Conservation (phyloP, 2,113 vertebrate species). For the Microcebus murinus region DNA sequence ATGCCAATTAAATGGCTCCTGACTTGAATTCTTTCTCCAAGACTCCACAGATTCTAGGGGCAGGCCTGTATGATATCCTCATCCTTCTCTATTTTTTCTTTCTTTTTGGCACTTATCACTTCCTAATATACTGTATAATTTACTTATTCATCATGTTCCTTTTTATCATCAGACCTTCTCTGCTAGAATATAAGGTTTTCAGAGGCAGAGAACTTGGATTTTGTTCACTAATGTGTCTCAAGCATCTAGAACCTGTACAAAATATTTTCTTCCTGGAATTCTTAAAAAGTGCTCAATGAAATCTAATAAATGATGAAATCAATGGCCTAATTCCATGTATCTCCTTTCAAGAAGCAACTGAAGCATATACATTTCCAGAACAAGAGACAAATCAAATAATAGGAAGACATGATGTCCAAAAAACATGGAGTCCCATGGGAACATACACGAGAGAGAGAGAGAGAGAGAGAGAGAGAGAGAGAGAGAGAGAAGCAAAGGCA, state of each 20-base stretch:
- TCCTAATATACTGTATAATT: background rate
- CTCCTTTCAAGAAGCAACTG: constrained; percentile 17
- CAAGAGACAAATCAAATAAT: background rate
- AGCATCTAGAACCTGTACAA: background rate
- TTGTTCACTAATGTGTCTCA: background rate
- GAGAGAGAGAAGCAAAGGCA: background rate
- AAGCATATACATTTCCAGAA: background rate
- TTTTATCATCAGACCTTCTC: background rate
- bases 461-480: no score
- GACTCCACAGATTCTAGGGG: background rate
- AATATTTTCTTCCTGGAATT: background rate
- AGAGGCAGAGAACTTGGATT: background rate
- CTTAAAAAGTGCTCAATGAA: background rate
- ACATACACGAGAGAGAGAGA: background rate
- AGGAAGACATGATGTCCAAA: background rate
- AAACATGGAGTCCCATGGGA: background rate
- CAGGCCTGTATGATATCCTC: background rate
- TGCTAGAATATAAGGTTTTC: background rate
- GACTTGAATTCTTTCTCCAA: background rate
- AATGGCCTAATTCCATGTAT: background rate
- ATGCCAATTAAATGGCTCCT: background rate
- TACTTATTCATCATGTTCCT: background rate
- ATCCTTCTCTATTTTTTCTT: background rate
- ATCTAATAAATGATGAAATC: background rate
- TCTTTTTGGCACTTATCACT: background rate